Evolutionary conservation across 2,113 vertebrate genomes (phyloP), one percentile per base, ranked within the genome.

Genomic region (Chloropsis hardwickii): DNA sequence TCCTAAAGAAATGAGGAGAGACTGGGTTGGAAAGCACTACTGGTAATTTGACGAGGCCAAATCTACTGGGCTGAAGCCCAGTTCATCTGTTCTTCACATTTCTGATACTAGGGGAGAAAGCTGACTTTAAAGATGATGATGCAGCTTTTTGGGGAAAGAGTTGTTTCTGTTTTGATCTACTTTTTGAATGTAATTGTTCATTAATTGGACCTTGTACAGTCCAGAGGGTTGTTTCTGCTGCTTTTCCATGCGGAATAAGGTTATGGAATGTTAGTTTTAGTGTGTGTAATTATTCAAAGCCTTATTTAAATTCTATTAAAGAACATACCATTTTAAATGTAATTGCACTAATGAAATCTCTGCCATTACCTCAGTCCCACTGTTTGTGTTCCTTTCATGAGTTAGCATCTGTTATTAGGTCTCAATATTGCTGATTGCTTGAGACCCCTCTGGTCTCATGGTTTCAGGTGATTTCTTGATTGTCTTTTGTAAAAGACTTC

Each of bases 221-320:
- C 85, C 90, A 88, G 97, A 94, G 85, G 78, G 91, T 95, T 92
- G 81, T 89, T 97, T 94, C 95, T 95, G 97, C 97, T 95, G 87
- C 95, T 97, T 96, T 97, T 97, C 96, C 97, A 78, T 91, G 96
- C 11, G 78, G 95, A 97, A 93, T 97, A 96, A 96, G 95, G 82
- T 98, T 97, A 97, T 92, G 94, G 97, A 97, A 98, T 97, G 95
- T 97, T 98, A 97, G 96, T 96, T 97, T 97, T 97, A 97, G 97
- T 50, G 89, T 94, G 94, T 97, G 95, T 98, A 96, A 98, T 98
- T 97, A 98, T 98, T 98, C 96, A 97, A 98, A 98, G 98, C 98
- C 97, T 98, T 98, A 97, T 98, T 98, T 98, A 98, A 98, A 98
- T 95, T 96, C 96, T 97, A 90, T 98, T 97, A 98, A 98, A 98